Base-by-base conservation (phyloP, 2,888 invertebrate genomes). In the Anaspis maculata region DNA sequence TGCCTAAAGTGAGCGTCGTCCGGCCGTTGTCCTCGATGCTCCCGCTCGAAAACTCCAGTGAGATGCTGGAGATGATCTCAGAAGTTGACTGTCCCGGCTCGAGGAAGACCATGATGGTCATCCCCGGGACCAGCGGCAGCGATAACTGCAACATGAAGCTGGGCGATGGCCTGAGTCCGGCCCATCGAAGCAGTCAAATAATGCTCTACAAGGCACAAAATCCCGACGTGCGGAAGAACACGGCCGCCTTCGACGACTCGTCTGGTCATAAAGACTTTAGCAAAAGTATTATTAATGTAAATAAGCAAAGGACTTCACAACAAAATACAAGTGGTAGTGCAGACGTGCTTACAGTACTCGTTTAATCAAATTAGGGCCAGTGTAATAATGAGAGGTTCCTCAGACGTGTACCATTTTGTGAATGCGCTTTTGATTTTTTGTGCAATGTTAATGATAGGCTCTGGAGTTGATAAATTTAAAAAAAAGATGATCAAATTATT, bases 151-250 rank as follows among this genome's bases (percentile, higher is more conserved):
- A 46, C 32, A 51, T 53, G 13, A 56, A 57, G 31, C 42, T 57
- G 31, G 52, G 53, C 26, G 62, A 63, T 32, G 65, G 65, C 7
- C 46, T 67, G 15, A 65, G 64, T 40, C 60, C 65, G 10, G 61
- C 63, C 13, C 74, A 74, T 52, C 65, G 74, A 25, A 72, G 70
- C 54, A 76, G 73, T 41, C 74, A 77, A 54, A 77, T 82, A 49
- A 68, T 80, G 62, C 70, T 86, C 42, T 86, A 84, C 67, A 88
- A 89, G 68, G 83, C 87, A 41, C 86, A 85, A 60, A 85, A 86
- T 64, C 78, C 83, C 30, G 87, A 87, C 62, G 82, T 85, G 62
- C 75, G 83, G 54, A 87, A 87, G 68, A 86, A 85, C 65, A 86
- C 85, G 30, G 82, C 83, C 39, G 72, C 75, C 3, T 68, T 68